A percentile compares a stretch with the other conserved stretches of the same genome.
Evolutionary conservation across 2,888 invertebrate genomes (phyloP).

Genomic region (Neelides folsomi): DNA sequence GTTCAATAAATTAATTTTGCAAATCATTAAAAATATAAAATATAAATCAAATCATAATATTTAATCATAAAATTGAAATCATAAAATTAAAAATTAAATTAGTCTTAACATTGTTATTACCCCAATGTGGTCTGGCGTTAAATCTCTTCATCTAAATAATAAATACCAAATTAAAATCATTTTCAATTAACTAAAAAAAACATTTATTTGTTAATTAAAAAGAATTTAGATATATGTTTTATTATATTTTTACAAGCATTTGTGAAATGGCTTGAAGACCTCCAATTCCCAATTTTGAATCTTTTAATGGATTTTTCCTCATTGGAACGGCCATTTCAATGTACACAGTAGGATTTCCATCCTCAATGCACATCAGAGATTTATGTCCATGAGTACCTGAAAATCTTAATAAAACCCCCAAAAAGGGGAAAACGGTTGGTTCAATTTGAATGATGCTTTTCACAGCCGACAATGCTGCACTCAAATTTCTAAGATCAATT

Average conservation of each 20-base stretch:
- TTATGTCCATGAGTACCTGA: background rate
- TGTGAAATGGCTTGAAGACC: slow-evolving; percentile 4
- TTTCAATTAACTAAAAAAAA: too few species aligned
- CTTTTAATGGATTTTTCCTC: slow-evolving; percentile 3
- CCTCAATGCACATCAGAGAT: background rate
- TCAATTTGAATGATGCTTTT: slow-evolving; percentile 1
- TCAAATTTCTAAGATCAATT: background rate
- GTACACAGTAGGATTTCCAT: slow-evolving; percentile 2
- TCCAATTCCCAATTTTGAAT: background rate
- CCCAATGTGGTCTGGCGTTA: too few species aligned
- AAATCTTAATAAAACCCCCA: slow-evolving; percentile 9
- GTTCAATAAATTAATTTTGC: too few species aligned
- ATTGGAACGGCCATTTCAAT: slow-evolving; percentile 1
- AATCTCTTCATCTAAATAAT: too few species aligned
- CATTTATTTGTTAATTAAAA: too few species aligned
- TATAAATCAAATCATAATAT: too few species aligned
- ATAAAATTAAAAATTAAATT: too few species aligned
- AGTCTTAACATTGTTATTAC: too few species aligned
- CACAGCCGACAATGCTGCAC: background rate
- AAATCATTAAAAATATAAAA: too few species aligned
- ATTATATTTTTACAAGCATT: slow-evolving; percentile 2
- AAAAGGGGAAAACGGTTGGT: slow-evolving; percentile 6
- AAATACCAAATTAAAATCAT: too few species aligned
- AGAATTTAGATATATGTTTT: background rate
- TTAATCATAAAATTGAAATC: too few species aligned